Evolutionary conservation across 2,113 vertebrate genomes (phyloP).

Genomic region (Pungitius pungitius): DNA sequence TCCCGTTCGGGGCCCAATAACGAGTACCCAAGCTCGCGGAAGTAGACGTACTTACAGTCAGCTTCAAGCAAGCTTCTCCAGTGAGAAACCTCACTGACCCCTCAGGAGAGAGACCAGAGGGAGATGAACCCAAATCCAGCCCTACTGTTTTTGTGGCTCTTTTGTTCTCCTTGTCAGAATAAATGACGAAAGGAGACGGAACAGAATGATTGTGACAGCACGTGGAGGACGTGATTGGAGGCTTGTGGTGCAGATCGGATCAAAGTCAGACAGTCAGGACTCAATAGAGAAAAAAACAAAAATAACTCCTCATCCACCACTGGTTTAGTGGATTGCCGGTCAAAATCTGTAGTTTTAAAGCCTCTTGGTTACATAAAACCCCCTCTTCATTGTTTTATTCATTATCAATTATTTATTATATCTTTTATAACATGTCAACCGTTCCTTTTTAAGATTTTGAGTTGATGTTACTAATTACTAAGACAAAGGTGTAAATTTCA

Average conservation of each 20-base stretch:
- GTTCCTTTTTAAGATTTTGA: too few relatives aligned
- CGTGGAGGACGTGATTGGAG: neutral
- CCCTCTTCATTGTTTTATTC: too few relatives aligned
- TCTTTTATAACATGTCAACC: neutral
- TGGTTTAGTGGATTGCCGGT: neutral
- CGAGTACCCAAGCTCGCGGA: constrained; percentile 43
- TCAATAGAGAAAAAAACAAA: constrained; percentile 6
- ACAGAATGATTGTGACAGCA: neutral
- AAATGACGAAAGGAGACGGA: neutral
- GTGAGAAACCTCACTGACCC: constrained; percentile 9
- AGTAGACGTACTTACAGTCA: constrained; percentile 49
- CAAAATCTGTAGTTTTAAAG: neutral
- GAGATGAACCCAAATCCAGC: neutral
- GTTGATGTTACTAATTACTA: too few relatives aligned
- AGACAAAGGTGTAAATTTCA: too few relatives aligned
- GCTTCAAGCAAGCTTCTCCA: constrained; percentile 3
- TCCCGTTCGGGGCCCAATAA: constrained; percentile 43
- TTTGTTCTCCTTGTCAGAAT: constrained; percentile 6
- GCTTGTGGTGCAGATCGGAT: neutral
- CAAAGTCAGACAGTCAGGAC: constrained; percentile 19
- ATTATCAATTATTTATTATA: neutral
- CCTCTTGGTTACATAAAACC: neutral
- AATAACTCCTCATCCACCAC: neutral
- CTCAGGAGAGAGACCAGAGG: neutral
- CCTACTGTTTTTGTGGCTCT: neutral